Evolutionary conservation across 2,888 invertebrate genomes (phyloP).

Genomic region (Stenchaetothrips biformis): DNA sequence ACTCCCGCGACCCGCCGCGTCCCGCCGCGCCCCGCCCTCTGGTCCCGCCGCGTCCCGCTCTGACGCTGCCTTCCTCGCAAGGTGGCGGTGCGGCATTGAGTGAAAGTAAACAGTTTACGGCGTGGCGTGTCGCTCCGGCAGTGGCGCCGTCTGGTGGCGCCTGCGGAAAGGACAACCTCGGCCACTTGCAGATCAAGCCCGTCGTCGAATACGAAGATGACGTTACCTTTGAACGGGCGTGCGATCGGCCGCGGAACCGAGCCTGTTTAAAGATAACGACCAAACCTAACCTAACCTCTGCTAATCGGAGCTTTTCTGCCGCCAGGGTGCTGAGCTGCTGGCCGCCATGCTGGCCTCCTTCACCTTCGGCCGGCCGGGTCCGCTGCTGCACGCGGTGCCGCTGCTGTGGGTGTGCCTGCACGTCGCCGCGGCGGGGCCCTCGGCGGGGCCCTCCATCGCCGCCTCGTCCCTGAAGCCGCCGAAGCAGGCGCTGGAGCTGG

Average conservation of each 20-base stretch:
- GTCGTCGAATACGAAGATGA: too few species aligned
- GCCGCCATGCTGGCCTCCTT: not conserved
- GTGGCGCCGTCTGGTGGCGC: not conserved
- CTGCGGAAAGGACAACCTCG: not conserved
- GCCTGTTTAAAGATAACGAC: too few species aligned
- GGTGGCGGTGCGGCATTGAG: not conserved
- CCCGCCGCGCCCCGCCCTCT: not conserved
- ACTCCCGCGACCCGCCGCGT: too few species aligned
- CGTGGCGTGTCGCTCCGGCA: not conserved
- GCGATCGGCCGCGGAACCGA: too few species aligned
- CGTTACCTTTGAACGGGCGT: too few species aligned
- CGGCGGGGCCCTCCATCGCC: not conserved
- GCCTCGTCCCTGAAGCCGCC: not conserved
- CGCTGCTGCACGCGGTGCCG: not conserved
- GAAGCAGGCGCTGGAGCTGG: not conserved
- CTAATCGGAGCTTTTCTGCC: too few species aligned
- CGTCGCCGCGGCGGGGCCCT: not conserved
- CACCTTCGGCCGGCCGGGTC: not conserved
- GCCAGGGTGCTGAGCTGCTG: not conserved
- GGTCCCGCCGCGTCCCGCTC: not conserved
- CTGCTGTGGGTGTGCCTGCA: not conserved
- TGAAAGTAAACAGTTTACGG: slow-evolving; percentile 1
- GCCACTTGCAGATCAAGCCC: too few species aligned
- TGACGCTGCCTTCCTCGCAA: not conserved
- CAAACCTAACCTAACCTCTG: too few species aligned